These are phyloP conservation scores for Brachyptera putata DNA, from an alignment of 2,888 invertebrate genomes.

Conservation along the genomic window DNA sequence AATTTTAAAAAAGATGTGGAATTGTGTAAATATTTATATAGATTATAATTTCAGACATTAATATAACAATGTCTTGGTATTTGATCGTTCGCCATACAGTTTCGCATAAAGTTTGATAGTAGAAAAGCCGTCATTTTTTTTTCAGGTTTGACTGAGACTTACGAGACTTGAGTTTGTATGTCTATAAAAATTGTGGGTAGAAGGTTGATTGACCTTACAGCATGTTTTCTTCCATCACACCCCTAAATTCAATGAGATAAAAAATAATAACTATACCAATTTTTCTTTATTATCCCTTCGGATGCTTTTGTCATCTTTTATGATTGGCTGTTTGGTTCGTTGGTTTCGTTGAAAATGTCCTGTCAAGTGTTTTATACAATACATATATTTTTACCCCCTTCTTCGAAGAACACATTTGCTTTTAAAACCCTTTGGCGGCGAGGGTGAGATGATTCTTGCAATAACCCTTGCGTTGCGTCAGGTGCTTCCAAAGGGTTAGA, in stretches of 20 bases:
- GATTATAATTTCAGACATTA: too few relatives aligned
- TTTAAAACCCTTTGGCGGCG: slow-evolving; percentile 5
- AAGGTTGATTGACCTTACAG: neutral
- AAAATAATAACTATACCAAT: slow-evolving; percentile 10
- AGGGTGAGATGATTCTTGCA: neutral
- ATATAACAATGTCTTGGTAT: too few relatives aligned
- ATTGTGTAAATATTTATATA: too few relatives aligned
- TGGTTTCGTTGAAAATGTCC: slow-evolving; percentile 5
- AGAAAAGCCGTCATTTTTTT: too few relatives aligned
- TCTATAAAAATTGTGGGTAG: neutral
- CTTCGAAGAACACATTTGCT: neutral
- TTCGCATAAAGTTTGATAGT: too few relatives aligned
- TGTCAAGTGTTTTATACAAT: slow-evolving; percentile 10
- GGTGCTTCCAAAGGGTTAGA: too few relatives aligned
- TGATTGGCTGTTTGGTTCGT: slow-evolving; percentile 3
- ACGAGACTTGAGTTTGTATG: too few relatives aligned
- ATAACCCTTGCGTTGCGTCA: slow-evolving; percentile 1
- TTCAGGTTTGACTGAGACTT: too few relatives aligned
- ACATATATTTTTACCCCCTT: slow-evolving; percentile 16
- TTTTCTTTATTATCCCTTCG: slow-evolving; percentile 1
- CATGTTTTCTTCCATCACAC: neutral
- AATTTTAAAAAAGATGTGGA: too few relatives aligned
- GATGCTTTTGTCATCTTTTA: slow-evolving; percentile 13
- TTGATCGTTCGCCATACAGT: too few relatives aligned
- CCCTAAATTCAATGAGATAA: neutral